These are phyloP conservation scores for Caenorhabditis brenneri DNA, from an alignment of 1,140 invertebrate species.

Conservation along the genomic window DNA sequence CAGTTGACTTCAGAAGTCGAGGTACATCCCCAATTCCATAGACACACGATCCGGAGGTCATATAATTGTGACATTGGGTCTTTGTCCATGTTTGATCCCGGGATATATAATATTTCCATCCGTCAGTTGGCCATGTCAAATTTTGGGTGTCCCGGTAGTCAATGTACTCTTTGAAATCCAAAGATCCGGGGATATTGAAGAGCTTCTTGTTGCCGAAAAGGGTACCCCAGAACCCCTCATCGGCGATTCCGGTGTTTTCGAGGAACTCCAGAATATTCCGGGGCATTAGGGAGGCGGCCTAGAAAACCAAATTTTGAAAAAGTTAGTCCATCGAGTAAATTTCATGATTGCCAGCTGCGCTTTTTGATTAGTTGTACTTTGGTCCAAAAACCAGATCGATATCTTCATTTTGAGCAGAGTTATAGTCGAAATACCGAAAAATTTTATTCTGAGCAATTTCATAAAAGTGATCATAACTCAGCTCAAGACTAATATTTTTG, in stretches of 20 bases:
- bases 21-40: conserved; percentile 20
- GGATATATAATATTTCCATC: neutral
- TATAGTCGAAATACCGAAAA: too few relatives aligned
- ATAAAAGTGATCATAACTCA: too few relatives aligned
- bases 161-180: neutral
- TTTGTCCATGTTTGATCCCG: neutral
- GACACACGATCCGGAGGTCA: neutral
- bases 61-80: neutral
- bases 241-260: neutral
- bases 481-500: too few relatives aligned
- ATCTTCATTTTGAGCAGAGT: too few relatives aligned
- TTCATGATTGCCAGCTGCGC: too few relatives aligned
- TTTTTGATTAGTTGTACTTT: too few relatives aligned
- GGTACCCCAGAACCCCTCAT: conserved; percentile 13
- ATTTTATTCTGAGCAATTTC: too few relatives aligned
- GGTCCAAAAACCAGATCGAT: too few relatives aligned
- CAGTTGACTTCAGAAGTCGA: neutral
- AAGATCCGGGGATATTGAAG: neutral
- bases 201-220: neutral
- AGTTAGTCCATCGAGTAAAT: too few relatives aligned
- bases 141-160: neutral
- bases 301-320: too few relatives aligned
- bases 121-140: neutral
- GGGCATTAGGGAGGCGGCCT: neutral
- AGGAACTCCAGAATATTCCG: neutral